A percentile compares a stretch with the other conserved stretches of the same genome.
Conservation (phyloP, 2,888 invertebrate genomes). For the Spisula solida region DNA sequence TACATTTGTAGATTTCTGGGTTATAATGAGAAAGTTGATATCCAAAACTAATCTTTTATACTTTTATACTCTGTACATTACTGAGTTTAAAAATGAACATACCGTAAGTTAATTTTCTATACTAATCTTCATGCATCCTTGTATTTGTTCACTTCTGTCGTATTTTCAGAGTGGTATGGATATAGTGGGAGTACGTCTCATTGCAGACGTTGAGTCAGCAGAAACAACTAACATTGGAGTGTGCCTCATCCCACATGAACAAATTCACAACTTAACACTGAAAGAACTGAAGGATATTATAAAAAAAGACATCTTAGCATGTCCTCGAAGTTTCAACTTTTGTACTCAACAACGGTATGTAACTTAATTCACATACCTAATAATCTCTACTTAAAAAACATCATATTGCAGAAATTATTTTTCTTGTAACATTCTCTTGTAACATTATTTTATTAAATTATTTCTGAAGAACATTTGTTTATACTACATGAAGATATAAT, state of each 20-base stretch:
- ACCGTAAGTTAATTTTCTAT: not conserved
- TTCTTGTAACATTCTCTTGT: no score
- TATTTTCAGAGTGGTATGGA: not conserved
- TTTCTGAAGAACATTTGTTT: no score
- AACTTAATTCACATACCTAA: not conserved
- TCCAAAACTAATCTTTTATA: no score
- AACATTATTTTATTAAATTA: no score
- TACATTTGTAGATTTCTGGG: no score
- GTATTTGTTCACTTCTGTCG: no score
- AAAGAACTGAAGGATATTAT: constrained; percentile 48
- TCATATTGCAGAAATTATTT: no score
- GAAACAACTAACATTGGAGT: constrained; percentile 51
- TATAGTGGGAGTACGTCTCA: constrained; percentile 54
- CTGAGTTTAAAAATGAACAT: not conserved
- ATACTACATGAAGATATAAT: no score
- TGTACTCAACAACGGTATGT: constrained; percentile 71
- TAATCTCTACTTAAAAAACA: no score
- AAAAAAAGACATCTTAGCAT: constrained; percentile 51
- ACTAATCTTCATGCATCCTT: not conserved
- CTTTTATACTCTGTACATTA: not conserved
- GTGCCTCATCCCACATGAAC: constrained; percentile 25
- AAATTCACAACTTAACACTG: constrained; percentile 15
- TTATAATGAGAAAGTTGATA: no score
- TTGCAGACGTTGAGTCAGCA: constrained; percentile 34
- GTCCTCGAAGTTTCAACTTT: constrained; percentile 61